phyloP scores from a whole-genome alignment of 2,888 invertebrate genomes.

The Drosophila neutralis region DNA sequence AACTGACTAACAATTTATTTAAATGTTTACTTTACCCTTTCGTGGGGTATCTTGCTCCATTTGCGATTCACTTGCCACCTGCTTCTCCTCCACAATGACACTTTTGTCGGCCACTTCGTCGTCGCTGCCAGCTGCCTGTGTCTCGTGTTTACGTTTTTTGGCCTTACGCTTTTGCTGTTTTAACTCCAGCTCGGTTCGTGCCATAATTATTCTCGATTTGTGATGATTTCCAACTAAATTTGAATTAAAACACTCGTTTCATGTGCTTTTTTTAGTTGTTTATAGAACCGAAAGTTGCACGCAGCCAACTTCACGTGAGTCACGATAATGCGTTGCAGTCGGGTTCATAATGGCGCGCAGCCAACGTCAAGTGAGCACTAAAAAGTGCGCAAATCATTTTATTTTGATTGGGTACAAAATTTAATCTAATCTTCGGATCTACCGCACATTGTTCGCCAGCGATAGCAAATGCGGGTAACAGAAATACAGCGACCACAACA shows the following conservation, averaged over 20 bases:
- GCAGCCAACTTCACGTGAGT: constrained; percentile 21
- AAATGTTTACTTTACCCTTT: constrained; percentile 15
- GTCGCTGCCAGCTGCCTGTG: constrained; percentile 57
- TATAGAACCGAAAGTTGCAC: constrained; percentile 2
- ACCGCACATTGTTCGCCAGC: constrained; percentile 22
- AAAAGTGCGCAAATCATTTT: constrained; percentile 10
- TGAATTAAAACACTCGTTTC: constrained; percentile 33
- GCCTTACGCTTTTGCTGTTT: constrained; percentile 67
- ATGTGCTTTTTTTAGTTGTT: constrained; percentile 43
- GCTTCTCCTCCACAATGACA: constrained; percentile 70
- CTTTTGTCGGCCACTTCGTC: constrained; percentile 81
- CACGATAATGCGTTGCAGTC: neutral
- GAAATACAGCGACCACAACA: constrained; percentile 14
- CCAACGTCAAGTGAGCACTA: constrained; percentile 21
- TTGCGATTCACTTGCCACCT: constrained; percentile 24
- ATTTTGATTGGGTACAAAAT: constrained; percentile 39
- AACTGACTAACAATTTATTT: neutral
- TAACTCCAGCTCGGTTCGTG: constrained; percentile 65
- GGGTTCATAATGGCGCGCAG: constrained; percentile 5
- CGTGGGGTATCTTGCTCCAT: constrained; percentile 5
- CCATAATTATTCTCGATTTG: constrained; percentile 44
- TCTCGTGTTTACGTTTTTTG: constrained; percentile 70
- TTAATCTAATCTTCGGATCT: constrained; percentile 46
- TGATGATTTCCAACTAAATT: constrained; percentile 10
- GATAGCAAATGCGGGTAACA: constrained; percentile 38